phyloP scores from a whole-genome alignment of 2,888 invertebrate species.

The Notodonta ziczac region DNA sequence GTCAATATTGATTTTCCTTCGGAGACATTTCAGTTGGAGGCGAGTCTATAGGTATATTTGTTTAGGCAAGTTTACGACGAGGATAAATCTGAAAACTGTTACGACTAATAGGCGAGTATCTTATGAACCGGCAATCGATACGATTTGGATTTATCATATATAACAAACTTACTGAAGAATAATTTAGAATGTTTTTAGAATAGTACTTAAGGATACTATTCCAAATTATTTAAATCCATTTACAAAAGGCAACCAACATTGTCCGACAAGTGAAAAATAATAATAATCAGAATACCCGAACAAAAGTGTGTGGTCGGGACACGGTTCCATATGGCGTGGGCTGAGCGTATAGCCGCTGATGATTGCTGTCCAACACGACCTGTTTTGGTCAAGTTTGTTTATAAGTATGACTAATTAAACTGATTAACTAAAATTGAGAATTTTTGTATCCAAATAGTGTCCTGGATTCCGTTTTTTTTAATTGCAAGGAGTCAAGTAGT shows the following conservation, averaged over 20 bases:
- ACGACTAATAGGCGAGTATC: neutral
- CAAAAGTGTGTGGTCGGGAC: conserved; percentile 15
- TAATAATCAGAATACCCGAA: conserved; percentile 11
- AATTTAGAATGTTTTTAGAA: too few relatives aligned
- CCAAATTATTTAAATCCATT: neutral
- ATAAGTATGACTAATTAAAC: conserved; percentile 31
- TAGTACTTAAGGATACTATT: too few relatives aligned
- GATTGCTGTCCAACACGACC: conserved; percentile 8
- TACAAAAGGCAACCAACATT: neutral
- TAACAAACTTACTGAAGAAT: too few relatives aligned
- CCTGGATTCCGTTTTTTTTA: too few relatives aligned
- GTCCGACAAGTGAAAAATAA: conserved; percentile 9
- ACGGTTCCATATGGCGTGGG: conserved; percentile 22
- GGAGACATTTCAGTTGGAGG: neutral
- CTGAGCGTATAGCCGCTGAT: neutral
- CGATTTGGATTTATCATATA: too few relatives aligned
- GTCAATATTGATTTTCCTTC: conserved; percentile 2
- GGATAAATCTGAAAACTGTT: neutral
- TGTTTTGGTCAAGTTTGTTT: conserved; percentile 23
- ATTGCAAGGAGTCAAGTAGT: too few relatives aligned
- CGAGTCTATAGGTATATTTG: neutral
- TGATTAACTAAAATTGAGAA: conserved; percentile 16
- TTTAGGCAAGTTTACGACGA: neutral
- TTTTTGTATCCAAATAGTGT: too few relatives aligned
- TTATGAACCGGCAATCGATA: neutral